Evolutionary conservation across 2,888 invertebrate genomes (phyloP).

Genomic region (Idaea aversata): DNA sequence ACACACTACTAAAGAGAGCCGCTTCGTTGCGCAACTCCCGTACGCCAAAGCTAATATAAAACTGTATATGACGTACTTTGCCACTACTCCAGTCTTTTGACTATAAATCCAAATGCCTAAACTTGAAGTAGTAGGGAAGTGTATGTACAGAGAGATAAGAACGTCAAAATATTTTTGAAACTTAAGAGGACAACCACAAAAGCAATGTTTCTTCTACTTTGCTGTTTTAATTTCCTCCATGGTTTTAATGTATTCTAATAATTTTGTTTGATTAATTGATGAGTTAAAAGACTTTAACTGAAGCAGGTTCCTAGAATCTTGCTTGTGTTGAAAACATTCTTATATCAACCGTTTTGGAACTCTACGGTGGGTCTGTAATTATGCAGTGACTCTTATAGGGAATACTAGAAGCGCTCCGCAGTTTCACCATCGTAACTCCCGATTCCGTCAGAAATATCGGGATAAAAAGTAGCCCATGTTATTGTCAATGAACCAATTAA

Average conservation of each 20-base stretch:
- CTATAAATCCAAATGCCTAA: conserved; percentile 37
- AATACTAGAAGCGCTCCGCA: no score
- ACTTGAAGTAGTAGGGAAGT: conserved; percentile 6
- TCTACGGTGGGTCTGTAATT: no score
- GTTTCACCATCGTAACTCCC: no score
- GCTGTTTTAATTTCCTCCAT: no score
- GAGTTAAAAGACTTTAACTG: no score
- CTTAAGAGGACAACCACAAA: background rate
- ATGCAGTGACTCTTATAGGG: no score
- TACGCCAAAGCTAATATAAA: conserved; percentile 60
- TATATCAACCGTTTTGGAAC: no score
- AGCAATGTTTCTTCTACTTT: background rate
- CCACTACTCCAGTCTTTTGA: conserved; percentile 48
- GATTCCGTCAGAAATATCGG: background rate
- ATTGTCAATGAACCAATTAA: background rate
- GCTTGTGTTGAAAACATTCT: no score
- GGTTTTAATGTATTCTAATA: no score
- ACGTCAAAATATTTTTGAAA: conserved; percentile 7
- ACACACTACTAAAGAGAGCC: conserved; percentile 63
- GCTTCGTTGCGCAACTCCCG: conserved; percentile 51
- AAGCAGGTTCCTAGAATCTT: no score
- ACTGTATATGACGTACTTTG: conserved; percentile 53
- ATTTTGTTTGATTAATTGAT: no score
- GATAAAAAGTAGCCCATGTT: background rate
- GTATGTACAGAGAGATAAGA: conserved; percentile 1